These are phyloP conservation scores for Neogobius melanostomus DNA, from an alignment of 2,113 vertebrate genomes.

Conservation along the genomic window DNA sequence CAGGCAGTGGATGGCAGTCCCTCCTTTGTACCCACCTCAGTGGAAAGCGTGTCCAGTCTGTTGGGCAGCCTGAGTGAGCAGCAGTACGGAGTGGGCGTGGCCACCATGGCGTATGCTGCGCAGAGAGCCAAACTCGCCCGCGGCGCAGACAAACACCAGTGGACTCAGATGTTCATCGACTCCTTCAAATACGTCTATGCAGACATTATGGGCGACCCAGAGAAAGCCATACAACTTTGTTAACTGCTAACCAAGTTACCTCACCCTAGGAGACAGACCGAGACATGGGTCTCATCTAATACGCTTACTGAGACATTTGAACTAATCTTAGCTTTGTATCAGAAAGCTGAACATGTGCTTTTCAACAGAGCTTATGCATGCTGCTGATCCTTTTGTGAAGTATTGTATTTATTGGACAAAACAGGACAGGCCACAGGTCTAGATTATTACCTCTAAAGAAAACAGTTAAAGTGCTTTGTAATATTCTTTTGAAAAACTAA, in stretches of 20 bases:
- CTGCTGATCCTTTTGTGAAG: constrained; percentile 21
- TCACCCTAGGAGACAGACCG: constrained; percentile 33
- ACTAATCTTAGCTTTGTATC: constrained; percentile 38
- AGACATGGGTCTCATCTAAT: constrained; percentile 44
- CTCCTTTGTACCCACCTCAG: constrained; percentile 84
- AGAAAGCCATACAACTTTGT: constrained; percentile 84
- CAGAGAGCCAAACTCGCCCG: constrained; percentile 94
- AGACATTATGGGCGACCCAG: constrained; percentile 90
- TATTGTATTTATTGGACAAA: background rate
- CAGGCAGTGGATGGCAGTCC: constrained; percentile 85
- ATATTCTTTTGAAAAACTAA: background rate
- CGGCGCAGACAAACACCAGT: constrained; percentile 88
- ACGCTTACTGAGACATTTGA: constrained; percentile 44
- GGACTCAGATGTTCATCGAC: constrained; percentile 95
- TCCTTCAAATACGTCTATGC: constrained; percentile 95
- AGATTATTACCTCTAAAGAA: constrained; percentile 3
- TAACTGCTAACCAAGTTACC: constrained; percentile 69
- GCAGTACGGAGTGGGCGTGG: constrained; percentile 88
- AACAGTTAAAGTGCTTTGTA: background rate
- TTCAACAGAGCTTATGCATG: constrained; percentile 42
- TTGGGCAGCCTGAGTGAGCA: constrained; percentile 85
- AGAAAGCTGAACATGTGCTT: constrained; percentile 34
- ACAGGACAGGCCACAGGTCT: background rate
- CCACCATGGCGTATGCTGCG: constrained; percentile 94
- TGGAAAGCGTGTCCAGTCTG: constrained; percentile 84